A percentile compares a stretch with the other conserved stretches of the same genome.
Conservation (phyloP, 2,113 vertebrate genomes). For the Poeciliopsis prolifica region DNA sequence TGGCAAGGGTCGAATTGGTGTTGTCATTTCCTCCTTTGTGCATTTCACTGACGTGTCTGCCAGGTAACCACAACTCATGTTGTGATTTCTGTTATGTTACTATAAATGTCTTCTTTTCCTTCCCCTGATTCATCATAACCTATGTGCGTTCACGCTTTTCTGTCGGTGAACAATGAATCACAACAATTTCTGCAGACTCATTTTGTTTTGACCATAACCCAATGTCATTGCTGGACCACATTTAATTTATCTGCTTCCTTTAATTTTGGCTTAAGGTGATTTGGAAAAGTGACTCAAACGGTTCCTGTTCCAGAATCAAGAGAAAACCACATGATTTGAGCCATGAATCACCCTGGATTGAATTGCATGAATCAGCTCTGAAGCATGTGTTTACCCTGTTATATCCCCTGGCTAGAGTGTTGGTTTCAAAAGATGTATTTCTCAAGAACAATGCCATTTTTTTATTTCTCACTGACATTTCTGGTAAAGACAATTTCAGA, state of each 20-base stretch:
- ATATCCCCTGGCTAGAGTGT: conserved; percentile 54
- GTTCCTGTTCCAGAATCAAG: conserved; percentile 23
- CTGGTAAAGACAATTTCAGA: background rate
- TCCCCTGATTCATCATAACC: conserved; percentile 5
- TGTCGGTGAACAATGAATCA: conserved; percentile 19
- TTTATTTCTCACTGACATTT: background rate
- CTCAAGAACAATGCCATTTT: conserved; percentile 9
- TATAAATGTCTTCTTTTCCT: conserved; percentile 8
- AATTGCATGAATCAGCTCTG: conserved; percentile 64
- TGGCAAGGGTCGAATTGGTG: conserved; percentile 92
- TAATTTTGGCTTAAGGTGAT: conserved; percentile 46
- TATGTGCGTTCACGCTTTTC: conserved; percentile 4
- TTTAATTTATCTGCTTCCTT: conserved; percentile 30
- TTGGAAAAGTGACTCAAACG: conserved; percentile 58
- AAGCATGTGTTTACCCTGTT: conserved; percentile 38
- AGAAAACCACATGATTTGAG: conserved; percentile 39
- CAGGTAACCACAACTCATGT: conserved; percentile 82
- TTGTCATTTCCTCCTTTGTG: conserved; percentile 94
- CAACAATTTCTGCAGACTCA: conserved; percentile 13
- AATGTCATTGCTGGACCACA: conserved; percentile 19
- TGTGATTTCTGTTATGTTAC: conserved; percentile 8
- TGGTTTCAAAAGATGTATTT: conserved; percentile 38
- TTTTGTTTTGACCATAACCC: conserved; percentile 35
- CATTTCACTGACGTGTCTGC: conserved; percentile 94
- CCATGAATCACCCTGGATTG: conserved; percentile 62